Percentiles rank a stretch among this genome's conserved stretches.
phyloP scores from a whole-genome alignment of 1,140 invertebrate genomes.

The Rhynchophorus ferrugineus region DNA sequence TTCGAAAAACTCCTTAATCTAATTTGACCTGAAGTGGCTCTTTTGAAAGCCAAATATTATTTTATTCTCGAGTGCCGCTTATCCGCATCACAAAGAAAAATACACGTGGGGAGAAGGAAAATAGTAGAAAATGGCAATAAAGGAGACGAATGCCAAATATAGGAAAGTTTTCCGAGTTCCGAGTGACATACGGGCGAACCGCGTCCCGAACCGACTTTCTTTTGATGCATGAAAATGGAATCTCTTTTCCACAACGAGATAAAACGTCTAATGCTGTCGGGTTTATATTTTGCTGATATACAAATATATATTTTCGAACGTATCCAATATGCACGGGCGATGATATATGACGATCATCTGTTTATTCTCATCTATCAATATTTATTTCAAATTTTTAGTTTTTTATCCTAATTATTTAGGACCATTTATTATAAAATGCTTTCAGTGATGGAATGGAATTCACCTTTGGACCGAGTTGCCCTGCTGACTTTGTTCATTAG shows the following conservation, averaged over 20 bases:
- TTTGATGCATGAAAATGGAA: background rate
- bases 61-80: background rate
- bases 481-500: too few relatives aligned
- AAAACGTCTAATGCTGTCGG: background rate
- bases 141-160: background rate
- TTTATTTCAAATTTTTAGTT: too few relatives aligned
- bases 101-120: conserved; percentile 2
- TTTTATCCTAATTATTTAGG: too few relatives aligned
- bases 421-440: too few relatives aligned
- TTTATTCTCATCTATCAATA: too few relatives aligned
- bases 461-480: too few relatives aligned
- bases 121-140: conserved; percentile 4
- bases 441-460: too few relatives aligned
- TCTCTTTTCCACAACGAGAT: background rate
- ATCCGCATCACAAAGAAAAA: conserved; percentile 11
- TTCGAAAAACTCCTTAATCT: conserved; percentile 6
- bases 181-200: background rate
- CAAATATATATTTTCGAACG: background rate
- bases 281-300: background rate
- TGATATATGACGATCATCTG: too few relatives aligned
- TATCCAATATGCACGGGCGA: too few relatives aligned
- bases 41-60: conserved; percentile 8
- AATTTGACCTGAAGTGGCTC: conserved; percentile 5
- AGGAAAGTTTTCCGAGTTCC: background rate
- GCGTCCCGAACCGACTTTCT: background rate